phyloP scores from a whole-genome alignment of 2,113 vertebrate genomes.

The Kryptolebias marmoratus region DNA sequence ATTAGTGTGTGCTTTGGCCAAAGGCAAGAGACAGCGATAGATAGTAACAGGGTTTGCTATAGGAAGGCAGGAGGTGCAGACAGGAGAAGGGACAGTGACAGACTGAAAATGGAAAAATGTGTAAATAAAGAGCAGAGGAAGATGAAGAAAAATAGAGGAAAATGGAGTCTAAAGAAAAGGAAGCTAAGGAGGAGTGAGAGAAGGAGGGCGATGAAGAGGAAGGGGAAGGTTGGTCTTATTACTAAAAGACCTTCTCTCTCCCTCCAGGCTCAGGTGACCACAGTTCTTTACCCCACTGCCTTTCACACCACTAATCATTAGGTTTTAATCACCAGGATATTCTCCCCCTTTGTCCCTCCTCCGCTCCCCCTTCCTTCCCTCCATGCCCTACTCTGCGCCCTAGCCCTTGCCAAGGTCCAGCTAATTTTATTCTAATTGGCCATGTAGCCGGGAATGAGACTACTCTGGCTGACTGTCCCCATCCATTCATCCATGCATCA shows the following conservation, averaged over 20 bases:
- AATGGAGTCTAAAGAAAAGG: constrained; percentile 31
- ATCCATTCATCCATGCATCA: constrained; percentile 68
- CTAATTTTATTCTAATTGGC: constrained; percentile 85
- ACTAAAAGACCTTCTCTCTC: constrained; percentile 74
- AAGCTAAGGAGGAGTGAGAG: constrained; percentile 15
- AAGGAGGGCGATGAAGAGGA: constrained; percentile 46
- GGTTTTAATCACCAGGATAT: constrained; percentile 83
- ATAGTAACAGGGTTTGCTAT: constrained; percentile 57
- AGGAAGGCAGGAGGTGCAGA: constrained; percentile 35
- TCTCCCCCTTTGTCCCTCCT: constrained; percentile 62
- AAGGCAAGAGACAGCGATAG: constrained; percentile 58
- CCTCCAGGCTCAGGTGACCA: constrained; percentile 78
- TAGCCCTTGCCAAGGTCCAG: constrained; percentile 84
- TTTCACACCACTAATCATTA: constrained; percentile 80
- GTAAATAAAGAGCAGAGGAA: constrained; percentile 51
- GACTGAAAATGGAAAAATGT: constrained; percentile 36
- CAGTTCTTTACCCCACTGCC: constrained; percentile 65
- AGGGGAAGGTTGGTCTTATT: constrained; percentile 78
- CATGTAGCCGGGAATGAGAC: constrained; percentile 69
- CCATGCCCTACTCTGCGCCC: constrained; percentile 74
- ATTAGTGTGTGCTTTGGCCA: constrained; percentile 52
- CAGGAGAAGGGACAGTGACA: constrained; percentile 33
- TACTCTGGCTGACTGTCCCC: constrained; percentile 75
- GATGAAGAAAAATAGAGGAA: constrained; percentile 36
- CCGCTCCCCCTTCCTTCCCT: constrained; percentile 47